Evolutionary conservation across 2,113 vertebrate genomes (phyloP).

Genomic region (Glaucidium brasilianum): DNA sequence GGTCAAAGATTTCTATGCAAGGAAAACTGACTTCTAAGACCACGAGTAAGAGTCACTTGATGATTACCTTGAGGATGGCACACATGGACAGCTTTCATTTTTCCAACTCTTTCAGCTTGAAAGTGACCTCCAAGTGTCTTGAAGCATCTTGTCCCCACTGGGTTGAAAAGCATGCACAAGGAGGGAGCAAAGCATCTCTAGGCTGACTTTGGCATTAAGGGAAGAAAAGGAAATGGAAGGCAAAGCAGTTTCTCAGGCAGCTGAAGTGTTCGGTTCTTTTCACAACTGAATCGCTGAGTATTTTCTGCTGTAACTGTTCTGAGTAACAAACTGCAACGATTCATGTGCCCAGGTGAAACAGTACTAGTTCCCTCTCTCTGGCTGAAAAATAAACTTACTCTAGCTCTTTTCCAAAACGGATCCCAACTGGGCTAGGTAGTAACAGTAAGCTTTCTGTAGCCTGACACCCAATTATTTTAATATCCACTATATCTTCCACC

Average conservation of each 20-base stretch:
- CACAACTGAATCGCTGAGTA: not conserved
- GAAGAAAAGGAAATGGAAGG: not conserved
- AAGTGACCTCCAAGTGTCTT: not conserved
- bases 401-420: not conserved
- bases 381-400: not conserved
- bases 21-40: not conserved
- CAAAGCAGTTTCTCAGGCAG: not conserved
- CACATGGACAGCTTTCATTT: not conserved
- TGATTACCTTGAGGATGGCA: not conserved
- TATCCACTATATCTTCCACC: not conserved
- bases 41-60: not conserved
- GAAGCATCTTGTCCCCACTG: not conserved
- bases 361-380: not conserved
- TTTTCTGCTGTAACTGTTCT: not conserved
- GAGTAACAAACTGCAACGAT: not conserved
- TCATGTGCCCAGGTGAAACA: not conserved
- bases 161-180: not conserved
- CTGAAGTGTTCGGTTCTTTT: not conserved
- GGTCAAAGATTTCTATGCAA: not conserved
- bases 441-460: not conserved
- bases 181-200: not conserved
- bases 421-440: not conserved
- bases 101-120: not conserved
- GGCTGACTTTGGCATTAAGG: not conserved
- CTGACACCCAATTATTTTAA: constrained; percentile 19